Conservation (phyloP, 2,797 vertebrate species). For the Ctenochaetus hawaiiensis region DNA sequence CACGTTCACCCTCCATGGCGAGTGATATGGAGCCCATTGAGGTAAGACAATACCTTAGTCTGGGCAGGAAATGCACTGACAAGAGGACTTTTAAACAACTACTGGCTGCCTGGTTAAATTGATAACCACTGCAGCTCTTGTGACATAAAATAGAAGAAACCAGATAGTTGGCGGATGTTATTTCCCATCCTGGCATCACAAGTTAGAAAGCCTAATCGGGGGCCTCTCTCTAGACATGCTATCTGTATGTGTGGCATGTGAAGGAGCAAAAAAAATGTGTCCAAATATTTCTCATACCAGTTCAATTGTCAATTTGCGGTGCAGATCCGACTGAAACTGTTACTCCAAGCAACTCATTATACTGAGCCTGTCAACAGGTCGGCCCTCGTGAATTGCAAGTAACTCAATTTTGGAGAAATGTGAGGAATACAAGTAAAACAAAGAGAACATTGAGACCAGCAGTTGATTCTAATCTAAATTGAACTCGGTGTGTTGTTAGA, state of each 20-base stretch:
- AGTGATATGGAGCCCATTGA: conserved; percentile 93
- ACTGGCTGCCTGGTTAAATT: background rate
- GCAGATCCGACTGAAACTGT: background rate
- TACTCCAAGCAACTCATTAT: conserved; percentile 19
- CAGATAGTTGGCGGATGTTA: background rate
- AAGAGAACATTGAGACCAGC: conserved; percentile 2
- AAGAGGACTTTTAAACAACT: background rate
- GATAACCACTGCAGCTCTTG: background rate
- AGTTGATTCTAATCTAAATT: conserved; percentile 6
- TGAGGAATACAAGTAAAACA: background rate
- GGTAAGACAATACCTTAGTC: conserved; percentile 75
- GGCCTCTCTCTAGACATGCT: background rate
- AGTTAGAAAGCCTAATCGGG: background rate
- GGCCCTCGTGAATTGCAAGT: conserved; percentile 19
- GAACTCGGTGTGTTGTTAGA: background rate
- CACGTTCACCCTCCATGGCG: conserved; percentile 91
- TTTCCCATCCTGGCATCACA: background rate
- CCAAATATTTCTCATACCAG: conserved; percentile 2
- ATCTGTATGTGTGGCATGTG: conserved; percentile 24
- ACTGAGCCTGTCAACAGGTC: conserved; percentile 10
- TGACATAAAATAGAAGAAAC: background rate
- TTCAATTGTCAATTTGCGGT: conserved; percentile 9
- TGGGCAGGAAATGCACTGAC: background rate
- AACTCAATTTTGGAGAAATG: conserved; percentile 40
- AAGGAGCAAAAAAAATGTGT: background rate